Percentiles rank a stretch among this genome's conserved stretches.
These are phyloP conservation scores for Hirundo rustica DNA, from an alignment of 2,797 vertebrate genomes.

Conservation along the genomic window DNA sequence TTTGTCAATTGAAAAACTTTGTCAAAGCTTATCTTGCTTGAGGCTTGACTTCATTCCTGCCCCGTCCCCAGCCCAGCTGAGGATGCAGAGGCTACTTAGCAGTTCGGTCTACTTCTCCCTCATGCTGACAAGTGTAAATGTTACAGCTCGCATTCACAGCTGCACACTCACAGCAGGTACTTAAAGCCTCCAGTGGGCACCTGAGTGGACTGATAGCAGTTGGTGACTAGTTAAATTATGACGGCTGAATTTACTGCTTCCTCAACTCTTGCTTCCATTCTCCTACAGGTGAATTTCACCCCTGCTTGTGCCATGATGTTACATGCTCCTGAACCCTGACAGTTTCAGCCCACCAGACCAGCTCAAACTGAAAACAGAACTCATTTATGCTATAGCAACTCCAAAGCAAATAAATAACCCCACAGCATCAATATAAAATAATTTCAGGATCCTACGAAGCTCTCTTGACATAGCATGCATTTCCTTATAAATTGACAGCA, in stretches of 20 bases:
- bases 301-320: not conserved
- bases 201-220: not conserved
- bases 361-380: not conserved
- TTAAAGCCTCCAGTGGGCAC: not conserved
- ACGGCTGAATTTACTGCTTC: not conserved
- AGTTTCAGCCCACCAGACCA: not conserved
- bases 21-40: not conserved
- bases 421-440: not conserved
- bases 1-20: not conserved
- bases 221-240: not conserved
- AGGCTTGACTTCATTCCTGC: not conserved
- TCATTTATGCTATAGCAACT: not conserved
- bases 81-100: not conserved
- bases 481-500: not conserved
- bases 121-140: not conserved
- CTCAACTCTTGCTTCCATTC: not conserved
- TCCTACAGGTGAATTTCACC: not conserved
- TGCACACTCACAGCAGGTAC: not conserved
- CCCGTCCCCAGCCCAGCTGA: not conserved
- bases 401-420: not conserved
- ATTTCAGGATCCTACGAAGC: not conserved
- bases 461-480: not conserved
- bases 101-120: not conserved
- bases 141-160: not conserved
- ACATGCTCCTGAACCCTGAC: not conserved